Evolutionary conservation across 2,797 vertebrate species (phyloP).

Genomic region (Scomberomorus guttatus): DNA sequence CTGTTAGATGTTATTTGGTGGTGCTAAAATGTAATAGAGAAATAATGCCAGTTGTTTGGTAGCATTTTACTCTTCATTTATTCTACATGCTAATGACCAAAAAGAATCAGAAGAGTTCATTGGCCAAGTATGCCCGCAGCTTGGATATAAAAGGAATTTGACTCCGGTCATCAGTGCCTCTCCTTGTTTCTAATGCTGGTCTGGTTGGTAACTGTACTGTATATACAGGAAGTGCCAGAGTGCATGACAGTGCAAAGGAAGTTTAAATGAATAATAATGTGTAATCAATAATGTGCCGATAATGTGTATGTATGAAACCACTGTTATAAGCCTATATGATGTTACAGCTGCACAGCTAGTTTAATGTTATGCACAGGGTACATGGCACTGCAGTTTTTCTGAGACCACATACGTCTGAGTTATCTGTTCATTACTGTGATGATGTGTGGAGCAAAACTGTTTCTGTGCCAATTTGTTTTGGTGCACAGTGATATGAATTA

Average conservation of each 20-base stretch:
- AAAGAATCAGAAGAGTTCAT: not conserved
- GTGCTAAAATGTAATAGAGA: slow-evolving; percentile 13
- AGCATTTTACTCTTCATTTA: not conserved
- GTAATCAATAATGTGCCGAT: slow-evolving; percentile 4
- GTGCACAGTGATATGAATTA: slow-evolving; percentile 11
- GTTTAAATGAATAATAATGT: slow-evolving; percentile 25
- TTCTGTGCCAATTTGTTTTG: slow-evolving; percentile 10
- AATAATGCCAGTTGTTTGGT: slow-evolving; percentile 1
- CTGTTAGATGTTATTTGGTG: not conserved
- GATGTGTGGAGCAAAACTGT: not conserved
- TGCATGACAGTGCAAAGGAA: slow-evolving; percentile 1
- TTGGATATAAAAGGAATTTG: not conserved
- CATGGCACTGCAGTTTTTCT: slow-evolving; percentile 4
- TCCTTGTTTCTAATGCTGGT: not conserved
- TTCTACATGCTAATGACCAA: not conserved
- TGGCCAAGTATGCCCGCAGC: not conserved
- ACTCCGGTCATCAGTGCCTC: not conserved
- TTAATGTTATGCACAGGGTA: not conserved
- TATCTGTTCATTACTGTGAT: slow-evolving; percentile 19
- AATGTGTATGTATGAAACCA: not conserved
- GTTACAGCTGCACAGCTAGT: not conserved
- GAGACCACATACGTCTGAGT: slow-evolving; percentile 2
- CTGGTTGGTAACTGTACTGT: not conserved
- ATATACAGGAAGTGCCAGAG: slow-evolving; percentile 13
- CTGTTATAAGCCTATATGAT: not conserved